Base-by-base conservation (phyloP, 2,113 vertebrate species). In the Sinocyclocheilus anophthalmus region DNA sequence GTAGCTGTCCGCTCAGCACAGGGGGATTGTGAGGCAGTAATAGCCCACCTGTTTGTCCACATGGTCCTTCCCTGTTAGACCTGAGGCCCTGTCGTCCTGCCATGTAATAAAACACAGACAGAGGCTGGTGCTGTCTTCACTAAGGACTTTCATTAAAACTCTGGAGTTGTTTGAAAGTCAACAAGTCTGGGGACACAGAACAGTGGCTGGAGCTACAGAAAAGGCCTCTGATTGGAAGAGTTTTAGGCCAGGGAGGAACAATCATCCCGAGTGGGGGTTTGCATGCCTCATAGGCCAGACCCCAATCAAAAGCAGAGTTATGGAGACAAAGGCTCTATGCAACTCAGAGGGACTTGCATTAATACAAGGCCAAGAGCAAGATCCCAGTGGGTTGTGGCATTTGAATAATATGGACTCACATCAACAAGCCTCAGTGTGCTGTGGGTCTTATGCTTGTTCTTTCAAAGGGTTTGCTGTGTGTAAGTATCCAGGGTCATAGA, bases 151-250 rank as follows among this genome's bases (percentile, higher is more conserved):
- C 87, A 81, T 81, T 57, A 50, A 72, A 79, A 48, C 50, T 80
- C 77, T 85, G 83, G 90, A 90, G 92, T 89, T 84, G 85, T 93
- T 88, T 92, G 90, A 93, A 93, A 93, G 91, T 91, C 89, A 16
- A 57, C 48, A 45, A 59, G 76, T 85, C 65, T 45, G 53, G 37
- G 14, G 63, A 61, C 45, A 12, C 50, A 22, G n/a, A 67, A 45
- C 4, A 24, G 30, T 26, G n/a, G 24, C 48, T 76, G 72, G 45
- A 82, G 45, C 30, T 48, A 57, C 18, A 73, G 81, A 72, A 72
- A 61, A 8, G 42, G 42, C 45, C 24, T 76, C 63, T 65, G 80
- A 83, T 77, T 84, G 67, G 59, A 85, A 50, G 75, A 87, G 63
- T 5, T 6, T 37, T 20, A 70, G 16, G 22, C n/a, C 48, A n/a